Evolutionary conservation across 2,797 vertebrate species (phyloP), one percentile per base, ranked within the genome.

Genomic region (Anguilla pacifica): DNA sequence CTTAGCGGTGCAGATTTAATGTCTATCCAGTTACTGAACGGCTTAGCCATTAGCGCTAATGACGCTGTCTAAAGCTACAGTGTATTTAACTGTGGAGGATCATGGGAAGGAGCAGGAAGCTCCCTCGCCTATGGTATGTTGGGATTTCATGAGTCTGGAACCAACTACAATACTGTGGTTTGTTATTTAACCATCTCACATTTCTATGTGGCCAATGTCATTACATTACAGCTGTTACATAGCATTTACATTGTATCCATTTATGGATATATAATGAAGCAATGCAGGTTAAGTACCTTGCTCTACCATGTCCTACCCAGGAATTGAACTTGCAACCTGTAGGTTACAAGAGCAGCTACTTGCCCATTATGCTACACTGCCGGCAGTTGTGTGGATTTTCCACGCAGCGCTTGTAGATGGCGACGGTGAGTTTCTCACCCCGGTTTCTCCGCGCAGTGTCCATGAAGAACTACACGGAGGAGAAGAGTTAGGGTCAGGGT

Each of bases 401-500:
- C 22, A 19, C 5, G 3, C 61, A 64, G 61, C 19, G 17, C 22
- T 2, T 64, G 17, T 64, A 43, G 39, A 43, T 43, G 39, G 39
- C 39, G 22, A 64, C 11, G 67, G 67, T 6, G 67, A 28, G n/a
- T 70, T 39, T 77, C n/a, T 17, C 43, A 17, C 3, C 6, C 46
- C 4, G 7, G 2, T 43, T 0, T 0, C 9, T 0, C 4, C 35
- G 61, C 31, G 25, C 93, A 99, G 99, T 99, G 96, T 97, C 98
- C 85, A 99, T 99, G 98, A 98, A 99, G 92, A 99, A 98, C 95
- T 99, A 97, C 96, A 99, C 98, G 0, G 98, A 99, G 92, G 99
- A 99, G 90, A 99, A 98, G 88, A 39, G 39, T 39, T 39, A 39
- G 39, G 39, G 39, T 39, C 39, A 39, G 39, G 39, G 39, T 39